Conservation (phyloP, 2,113 vertebrate species). For the Corythornis madagascariensis region DNA sequence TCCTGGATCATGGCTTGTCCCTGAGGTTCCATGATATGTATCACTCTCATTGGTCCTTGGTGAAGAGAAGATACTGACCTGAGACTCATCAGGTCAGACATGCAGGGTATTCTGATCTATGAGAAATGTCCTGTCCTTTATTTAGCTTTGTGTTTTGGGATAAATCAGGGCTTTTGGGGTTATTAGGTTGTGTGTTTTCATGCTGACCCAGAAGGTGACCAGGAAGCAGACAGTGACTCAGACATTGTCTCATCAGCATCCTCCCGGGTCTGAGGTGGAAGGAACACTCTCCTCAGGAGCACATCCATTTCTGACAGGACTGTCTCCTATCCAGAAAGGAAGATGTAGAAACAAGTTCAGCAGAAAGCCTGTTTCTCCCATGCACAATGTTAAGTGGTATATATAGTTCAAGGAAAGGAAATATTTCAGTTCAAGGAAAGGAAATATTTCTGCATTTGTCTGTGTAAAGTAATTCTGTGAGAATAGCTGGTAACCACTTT, state of each 20-base stretch:
- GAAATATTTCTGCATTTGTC: background rate
- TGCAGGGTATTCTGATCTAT: background rate
- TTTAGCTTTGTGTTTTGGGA: background rate
- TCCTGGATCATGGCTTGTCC: background rate
- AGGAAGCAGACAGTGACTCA: constrained; percentile 30
- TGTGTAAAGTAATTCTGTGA: background rate
- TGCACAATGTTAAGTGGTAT: background rate
- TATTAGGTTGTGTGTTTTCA: background rate
- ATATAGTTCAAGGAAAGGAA: background rate
- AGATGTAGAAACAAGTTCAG: background rate
- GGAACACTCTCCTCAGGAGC: background rate
- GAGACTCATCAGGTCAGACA: background rate
- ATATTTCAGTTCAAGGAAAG: background rate
- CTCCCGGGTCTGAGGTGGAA: background rate
- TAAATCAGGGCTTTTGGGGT: background rate
- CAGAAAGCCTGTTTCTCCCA: background rate
- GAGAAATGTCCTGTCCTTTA: background rate
- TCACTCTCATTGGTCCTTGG: background rate
- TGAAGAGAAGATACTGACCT: background rate
- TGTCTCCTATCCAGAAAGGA: background rate
- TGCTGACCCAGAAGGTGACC: background rate
- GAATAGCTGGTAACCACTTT: background rate
- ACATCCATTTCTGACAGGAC: background rate
- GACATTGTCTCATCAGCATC: constrained; percentile 3
- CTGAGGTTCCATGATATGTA: background rate